Evolutionary conservation across 2,888 invertebrate genomes (phyloP).

Genomic region (Psylliodes chrysocephalus): DNA sequence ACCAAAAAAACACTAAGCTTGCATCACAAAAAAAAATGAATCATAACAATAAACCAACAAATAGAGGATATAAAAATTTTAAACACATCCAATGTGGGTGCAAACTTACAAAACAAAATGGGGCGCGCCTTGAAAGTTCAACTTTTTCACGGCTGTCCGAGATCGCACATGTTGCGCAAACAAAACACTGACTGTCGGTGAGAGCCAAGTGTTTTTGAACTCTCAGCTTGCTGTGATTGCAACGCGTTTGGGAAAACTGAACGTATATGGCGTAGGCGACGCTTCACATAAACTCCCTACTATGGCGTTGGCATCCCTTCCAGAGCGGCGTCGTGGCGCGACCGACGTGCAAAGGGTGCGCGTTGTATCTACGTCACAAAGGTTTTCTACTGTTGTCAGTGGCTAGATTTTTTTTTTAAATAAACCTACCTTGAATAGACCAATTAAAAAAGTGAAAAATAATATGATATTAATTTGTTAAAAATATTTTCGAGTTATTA

Average conservation of each 20-base stretch:
- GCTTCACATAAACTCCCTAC: slow-evolving; percentile 40
- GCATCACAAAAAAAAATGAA: neutral
- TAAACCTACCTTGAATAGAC: too few relatives aligned
- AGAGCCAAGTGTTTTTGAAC: slow-evolving; percentile 12
- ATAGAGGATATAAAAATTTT: slow-evolving; percentile 1
- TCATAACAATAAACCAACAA: neutral
- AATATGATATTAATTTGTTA: too few relatives aligned
- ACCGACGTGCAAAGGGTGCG: slow-evolving; percentile 27
- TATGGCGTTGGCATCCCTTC: slow-evolving; percentile 32
- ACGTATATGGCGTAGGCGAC: slow-evolving; percentile 19
- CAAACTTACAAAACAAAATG: slow-evolving; percentile 30
- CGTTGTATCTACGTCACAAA: slow-evolving; percentile 3
- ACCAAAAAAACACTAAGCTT: neutral
- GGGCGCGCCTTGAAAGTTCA: slow-evolving; percentile 26
- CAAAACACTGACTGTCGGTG: slow-evolving; percentile 25
- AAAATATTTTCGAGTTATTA: too few relatives aligned
- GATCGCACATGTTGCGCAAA: slow-evolving; percentile 35
- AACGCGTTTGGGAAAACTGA: slow-evolving; percentile 36
- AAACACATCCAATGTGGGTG: slow-evolving; percentile 12
- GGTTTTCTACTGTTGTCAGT: neutral
- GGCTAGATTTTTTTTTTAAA: neutral
- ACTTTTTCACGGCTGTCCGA: slow-evolving; percentile 20
- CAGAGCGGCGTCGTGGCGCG: slow-evolving; percentile 31
- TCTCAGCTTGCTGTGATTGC: slow-evolving; percentile 15
- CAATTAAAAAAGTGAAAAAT: too few relatives aligned